Evolutionary conservation across 2,888 invertebrate genomes (phyloP), one percentile per base, ranked within the genome.

Genomic region (Tenthredo amoena): DNA sequence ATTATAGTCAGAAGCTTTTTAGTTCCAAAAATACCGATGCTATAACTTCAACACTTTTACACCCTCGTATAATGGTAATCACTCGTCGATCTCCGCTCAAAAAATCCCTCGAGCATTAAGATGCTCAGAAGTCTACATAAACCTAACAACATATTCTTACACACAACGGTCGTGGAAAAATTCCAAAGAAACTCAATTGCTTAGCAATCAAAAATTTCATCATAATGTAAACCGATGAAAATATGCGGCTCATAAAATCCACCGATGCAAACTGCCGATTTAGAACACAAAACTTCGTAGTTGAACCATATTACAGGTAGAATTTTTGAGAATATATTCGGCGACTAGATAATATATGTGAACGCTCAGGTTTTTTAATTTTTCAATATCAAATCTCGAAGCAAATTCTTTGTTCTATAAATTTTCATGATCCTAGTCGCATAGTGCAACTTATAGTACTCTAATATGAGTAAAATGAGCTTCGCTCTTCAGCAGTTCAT

Each of bases 1-100:
- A 83, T 83, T 83, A 83, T 83, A 83, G 71, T 83, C 47, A 68
- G 83, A 68, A 68, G 83, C 83, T 83, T 83, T 83, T 83, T 71
- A 83, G 68, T 47, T 83, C 83, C 83, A 21, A 71, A 83, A 83
- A 83, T 83, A 83, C 47, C 68, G 26, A 31, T 62, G 37, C 26
- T 43, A 34, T 47, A 37, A 2, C 81, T 62, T 21, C 40, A 50
- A 85, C 40, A 50, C 40, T 81, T 81, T 81, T 81, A 81, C 81
- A 81, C 81, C 62, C 37, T 62, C 81, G 62, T 62, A 81, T 77
- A 34, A 74, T 74, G 50, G 81, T 7, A 40, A 81, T 81, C 81
- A 81, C 81, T 81, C 81, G 62, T 37, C 81, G 81, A 62, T 81
- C 58, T 62, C 37, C 62, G 34, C 81, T 62, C 7, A 21, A 62